phyloP scores from a whole-genome alignment of 1,140 invertebrate species.

The Drosophila gunungcola region DNA sequence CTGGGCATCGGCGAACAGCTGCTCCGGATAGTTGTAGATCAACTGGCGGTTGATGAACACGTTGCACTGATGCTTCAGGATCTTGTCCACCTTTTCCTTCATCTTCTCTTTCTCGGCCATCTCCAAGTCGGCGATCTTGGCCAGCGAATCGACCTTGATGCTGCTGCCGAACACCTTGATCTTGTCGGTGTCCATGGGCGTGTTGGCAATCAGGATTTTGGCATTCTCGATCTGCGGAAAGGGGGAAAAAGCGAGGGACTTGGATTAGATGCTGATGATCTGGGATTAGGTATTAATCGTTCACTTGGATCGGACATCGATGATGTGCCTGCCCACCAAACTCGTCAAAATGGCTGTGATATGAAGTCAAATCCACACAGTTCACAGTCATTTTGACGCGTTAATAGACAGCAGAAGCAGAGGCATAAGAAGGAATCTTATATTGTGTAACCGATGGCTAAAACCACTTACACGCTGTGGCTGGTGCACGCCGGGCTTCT shows the following conservation, averaged over 20 bases:
- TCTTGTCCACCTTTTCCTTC: constrained; percentile 99
- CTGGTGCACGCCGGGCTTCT: constrained; percentile 96
- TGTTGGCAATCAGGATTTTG: constrained; percentile 99
- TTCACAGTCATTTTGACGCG: constrained; percentile 82
- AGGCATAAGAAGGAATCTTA: neutral
- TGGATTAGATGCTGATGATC: neutral
- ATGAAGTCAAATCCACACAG: constrained; percentile 73
- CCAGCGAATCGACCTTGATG: constrained; percentile 98
- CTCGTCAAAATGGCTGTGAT: constrained; percentile 85
- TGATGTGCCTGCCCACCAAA: constrained; percentile 64
- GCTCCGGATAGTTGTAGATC: constrained; percentile 99
- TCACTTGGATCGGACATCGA: neutral
- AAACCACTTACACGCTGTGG: constrained; percentile 88
- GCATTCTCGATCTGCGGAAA: constrained; percentile 92
- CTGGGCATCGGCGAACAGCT: constrained; percentile 98
- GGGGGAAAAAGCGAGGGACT: constrained; percentile 25
- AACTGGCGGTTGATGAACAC: constrained; percentile 99
- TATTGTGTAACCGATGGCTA: too few species aligned
- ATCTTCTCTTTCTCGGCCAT: constrained; percentile 99
- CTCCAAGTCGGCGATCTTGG: constrained; percentile 99
- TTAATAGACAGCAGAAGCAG: constrained; percentile 41
- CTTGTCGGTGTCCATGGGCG: constrained; percentile 99
- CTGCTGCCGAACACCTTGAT: constrained; percentile 99
- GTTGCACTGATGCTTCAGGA: constrained; percentile 97
- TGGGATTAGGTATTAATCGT: neutral